phyloP scores from a whole-genome alignment of 2,113 vertebrate species.

The Corydoras sp. region DNA sequence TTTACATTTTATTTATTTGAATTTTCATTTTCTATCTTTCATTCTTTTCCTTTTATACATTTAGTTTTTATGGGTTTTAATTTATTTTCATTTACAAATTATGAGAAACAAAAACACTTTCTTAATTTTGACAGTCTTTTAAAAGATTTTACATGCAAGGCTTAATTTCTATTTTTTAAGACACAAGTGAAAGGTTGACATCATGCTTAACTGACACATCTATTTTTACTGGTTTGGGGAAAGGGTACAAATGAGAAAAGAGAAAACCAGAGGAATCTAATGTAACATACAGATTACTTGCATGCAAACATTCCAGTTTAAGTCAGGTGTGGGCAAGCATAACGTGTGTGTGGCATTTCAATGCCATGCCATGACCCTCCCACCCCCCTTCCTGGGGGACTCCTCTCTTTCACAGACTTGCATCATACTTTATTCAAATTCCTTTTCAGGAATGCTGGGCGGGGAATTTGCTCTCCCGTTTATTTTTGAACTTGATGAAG shows the following conservation, averaged over 20 bases:
- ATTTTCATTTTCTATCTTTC: slow-evolving; percentile 30
- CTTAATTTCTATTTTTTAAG: not conserved
- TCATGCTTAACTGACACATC: no score
- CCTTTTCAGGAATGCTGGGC: slow-evolving; percentile 66
- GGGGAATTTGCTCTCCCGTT: slow-evolving; percentile 76
- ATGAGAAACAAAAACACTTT: slow-evolving; percentile 48
- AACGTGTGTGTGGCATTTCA: slow-evolving; percentile 36
- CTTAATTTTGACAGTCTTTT: slow-evolving; percentile 56
- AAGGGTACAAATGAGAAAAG: not conserved
- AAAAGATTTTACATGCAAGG: not conserved
- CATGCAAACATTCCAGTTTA: slow-evolving; percentile 27
- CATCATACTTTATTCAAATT: slow-evolving; percentile 53
- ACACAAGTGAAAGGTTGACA: no score
- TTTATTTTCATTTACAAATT: slow-evolving; percentile 44
- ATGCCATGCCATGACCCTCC: slow-evolving; percentile 34
- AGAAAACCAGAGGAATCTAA: slow-evolving; percentile 1
- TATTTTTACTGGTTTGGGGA: not conserved
- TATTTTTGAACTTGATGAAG: slow-evolving; percentile 77
- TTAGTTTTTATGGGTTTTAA: slow-evolving; percentile 43
- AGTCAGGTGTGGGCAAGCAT: slow-evolving; percentile 43
- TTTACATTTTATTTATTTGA: slow-evolving; percentile 15
- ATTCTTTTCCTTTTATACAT: slow-evolving; percentile 29
- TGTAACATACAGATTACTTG: slow-evolving; percentile 16
- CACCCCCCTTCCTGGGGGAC: slow-evolving; percentile 42
- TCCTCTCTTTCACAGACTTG: slow-evolving; percentile 59